A percentile compares a stretch with the other conserved stretches of the same genome.
Evolutionary conservation across 2,797 vertebrate species (phyloP).

Genomic region (Varecia variegata): DNA sequence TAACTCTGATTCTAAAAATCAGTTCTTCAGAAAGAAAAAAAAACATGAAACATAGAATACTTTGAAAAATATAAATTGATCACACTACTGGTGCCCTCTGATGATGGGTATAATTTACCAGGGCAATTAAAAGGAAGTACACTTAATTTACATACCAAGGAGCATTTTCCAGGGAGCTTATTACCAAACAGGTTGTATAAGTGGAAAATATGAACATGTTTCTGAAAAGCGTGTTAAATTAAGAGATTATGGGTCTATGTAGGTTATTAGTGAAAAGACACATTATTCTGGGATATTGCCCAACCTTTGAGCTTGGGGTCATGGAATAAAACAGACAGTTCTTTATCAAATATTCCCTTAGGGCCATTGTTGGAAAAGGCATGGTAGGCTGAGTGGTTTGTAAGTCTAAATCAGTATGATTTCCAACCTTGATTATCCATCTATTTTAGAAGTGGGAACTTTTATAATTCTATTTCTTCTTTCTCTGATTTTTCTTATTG

Average conservation of each 20-base stretch:
- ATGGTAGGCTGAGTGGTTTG: not conserved
- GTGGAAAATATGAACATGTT: not conserved
- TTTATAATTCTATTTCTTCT: not conserved
- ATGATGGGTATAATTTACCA: not conserved
- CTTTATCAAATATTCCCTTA: not conserved
- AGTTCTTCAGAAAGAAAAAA: slow-evolving; percentile 23
- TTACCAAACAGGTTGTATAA: not conserved
- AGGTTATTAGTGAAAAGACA: not conserved
- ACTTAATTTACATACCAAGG: not conserved
- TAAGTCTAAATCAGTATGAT: no score
- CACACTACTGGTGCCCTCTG: not conserved
- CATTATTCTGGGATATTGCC: not conserved
- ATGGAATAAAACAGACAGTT: not conserved
- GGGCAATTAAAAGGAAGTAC: not conserved
- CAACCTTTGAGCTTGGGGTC: not conserved
- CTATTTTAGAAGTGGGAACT: not conserved
- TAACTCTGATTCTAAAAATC: slow-evolving; percentile 16
- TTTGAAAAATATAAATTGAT: slow-evolving; percentile 22
- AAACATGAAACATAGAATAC: not conserved
- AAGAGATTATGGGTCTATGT: not conserved
- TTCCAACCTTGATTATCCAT: not conserved
- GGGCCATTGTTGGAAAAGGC: not conserved
- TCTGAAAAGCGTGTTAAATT: not conserved
- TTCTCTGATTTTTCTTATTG: not conserved
- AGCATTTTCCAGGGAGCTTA: not conserved